Evolutionary conservation across 2,888 invertebrate species (phyloP).

Genomic region (Ernsta delagoae): DNA sequence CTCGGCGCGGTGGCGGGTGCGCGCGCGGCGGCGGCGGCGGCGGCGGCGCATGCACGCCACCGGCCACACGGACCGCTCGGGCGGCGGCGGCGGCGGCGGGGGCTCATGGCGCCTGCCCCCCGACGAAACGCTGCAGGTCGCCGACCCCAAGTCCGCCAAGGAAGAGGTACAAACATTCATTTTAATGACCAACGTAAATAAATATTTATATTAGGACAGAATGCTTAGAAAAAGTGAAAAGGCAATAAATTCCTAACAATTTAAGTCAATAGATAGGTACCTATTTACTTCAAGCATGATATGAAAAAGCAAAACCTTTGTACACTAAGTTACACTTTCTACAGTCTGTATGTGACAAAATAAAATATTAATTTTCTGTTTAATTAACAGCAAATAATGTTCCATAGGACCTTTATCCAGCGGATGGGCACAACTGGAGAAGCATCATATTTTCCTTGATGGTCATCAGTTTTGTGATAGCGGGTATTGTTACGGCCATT

Average conservation of each 20-base stretch:
- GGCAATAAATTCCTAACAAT: no score
- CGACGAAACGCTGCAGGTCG: constrained; percentile 96
- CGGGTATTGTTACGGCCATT: constrained; percentile 95
- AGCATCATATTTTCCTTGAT: constrained; percentile 94
- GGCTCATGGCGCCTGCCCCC: constrained; percentile 95
- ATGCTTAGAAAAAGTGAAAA: no score
- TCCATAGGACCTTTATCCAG: constrained; percentile 90
- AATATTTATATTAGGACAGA: no score
- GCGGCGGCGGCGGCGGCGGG: constrained; percentile 85
- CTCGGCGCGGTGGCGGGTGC: no score
- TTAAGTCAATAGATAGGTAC: no score
- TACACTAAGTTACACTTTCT: no score
- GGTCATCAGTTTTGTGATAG: constrained; percentile 94
- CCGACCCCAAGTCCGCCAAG: constrained; percentile 92
- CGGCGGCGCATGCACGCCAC: constrained; percentile 94
- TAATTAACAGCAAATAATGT: constrained; percentile 34
- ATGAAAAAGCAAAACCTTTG: no score
- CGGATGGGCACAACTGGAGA: constrained; percentile 95
- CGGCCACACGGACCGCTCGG: constrained; percentile 93
- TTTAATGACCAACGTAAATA: no score
- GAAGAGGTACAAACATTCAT: no score
- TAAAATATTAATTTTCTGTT: not conserved
- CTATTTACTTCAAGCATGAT: no score
- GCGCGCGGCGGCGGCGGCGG: no score
- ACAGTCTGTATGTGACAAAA: no score